Evolutionary conservation across 2,888 invertebrate genomes (phyloP).

Genomic region (Dascillus cervinus): DNA sequence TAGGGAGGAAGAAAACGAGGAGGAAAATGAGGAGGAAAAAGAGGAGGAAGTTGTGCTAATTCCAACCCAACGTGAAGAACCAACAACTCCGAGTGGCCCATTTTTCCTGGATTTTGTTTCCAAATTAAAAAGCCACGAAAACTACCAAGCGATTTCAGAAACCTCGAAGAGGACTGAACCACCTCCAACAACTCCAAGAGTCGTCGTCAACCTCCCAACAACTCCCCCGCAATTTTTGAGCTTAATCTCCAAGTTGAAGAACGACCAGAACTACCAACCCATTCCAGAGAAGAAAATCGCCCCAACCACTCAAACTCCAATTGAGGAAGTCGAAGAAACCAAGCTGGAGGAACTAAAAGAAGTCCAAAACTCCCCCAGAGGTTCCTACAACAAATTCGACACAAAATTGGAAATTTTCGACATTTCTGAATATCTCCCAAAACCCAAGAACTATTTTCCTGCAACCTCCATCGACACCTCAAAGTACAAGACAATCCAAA

Average conservation of each 20-base stretch:
- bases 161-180: constrained; percentile 26
- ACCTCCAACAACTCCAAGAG: constrained; percentile 10
- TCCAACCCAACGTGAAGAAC: constrained; percentile 17
- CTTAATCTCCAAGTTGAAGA: constrained; percentile 31
- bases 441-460: constrained; percentile 32
- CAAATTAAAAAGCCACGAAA: constrained; percentile 27
- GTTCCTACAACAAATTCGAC: constrained; percentile 4
- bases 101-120: constrained; percentile 34
- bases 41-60: constrained; percentile 1
- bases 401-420: constrained; percentile 32
- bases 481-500: constrained; percentile 38
- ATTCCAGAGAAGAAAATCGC: constrained; percentile 31
- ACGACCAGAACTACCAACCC: constrained; percentile 27
- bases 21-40: constrained; percentile 14
- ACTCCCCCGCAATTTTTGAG: constrained; percentile 34
- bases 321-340: constrained; percentile 9
- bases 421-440: constrained; percentile 34
- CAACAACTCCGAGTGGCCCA: constrained; percentile 25
- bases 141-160: constrained; percentile 34
- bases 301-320: constrained; percentile 12
- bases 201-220: constrained; percentile 17
- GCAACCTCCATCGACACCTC: constrained; percentile 36
- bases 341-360: constrained; percentile 11
- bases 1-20: constrained; percentile 22
- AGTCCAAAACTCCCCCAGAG: constrained; percentile 33